phyloP scores from a whole-genome alignment of 2,797 vertebrate genomes.

The Hydrocynus forskahlii region DNA sequence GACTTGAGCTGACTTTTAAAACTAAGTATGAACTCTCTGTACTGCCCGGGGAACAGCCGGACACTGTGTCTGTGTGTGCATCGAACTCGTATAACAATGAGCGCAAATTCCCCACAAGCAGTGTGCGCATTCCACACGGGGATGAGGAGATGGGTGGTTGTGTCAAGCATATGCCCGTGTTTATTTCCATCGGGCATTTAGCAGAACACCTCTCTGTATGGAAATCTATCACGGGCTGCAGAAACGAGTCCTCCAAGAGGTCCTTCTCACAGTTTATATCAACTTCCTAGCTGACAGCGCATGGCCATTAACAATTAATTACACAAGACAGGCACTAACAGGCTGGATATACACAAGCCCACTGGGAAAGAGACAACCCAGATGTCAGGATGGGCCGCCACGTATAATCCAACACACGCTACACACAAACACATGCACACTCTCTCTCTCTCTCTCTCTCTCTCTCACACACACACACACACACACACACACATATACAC shows the following conservation, averaged over 20 bases:
- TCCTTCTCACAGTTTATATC: constrained; percentile 62
- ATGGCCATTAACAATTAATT: constrained; percentile 64
- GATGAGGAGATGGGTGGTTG: constrained; percentile 58
- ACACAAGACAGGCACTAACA: constrained; percentile 62
- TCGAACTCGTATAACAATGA: constrained; percentile 52
- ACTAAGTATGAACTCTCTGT: background rate
- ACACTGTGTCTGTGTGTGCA: constrained; percentile 31
- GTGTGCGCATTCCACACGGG: constrained; percentile 53
- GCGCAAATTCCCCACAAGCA: constrained; percentile 36
- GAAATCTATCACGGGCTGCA: constrained; percentile 61
- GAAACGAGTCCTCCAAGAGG: constrained; percentile 60
- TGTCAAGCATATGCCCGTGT: constrained; percentile 58
- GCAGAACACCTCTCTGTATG: constrained; percentile 56
- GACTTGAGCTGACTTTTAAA: constrained; percentile 9
- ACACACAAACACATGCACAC: constrained; percentile 16
- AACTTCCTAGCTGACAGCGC: constrained; percentile 60
- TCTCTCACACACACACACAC: constrained; percentile 28
- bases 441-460: constrained; percentile 20
- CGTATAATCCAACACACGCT: constrained; percentile 57
- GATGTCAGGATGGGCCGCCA: constrained; percentile 60
- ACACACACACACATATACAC: constrained; percentile 19
- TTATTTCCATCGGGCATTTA: constrained; percentile 63
- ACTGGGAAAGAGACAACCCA: constrained; percentile 63
- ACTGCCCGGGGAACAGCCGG: constrained; percentile 12
- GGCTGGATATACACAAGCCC: constrained; percentile 63